Base-by-base conservation (phyloP, 2,888 invertebrate species). In the Lasiommata megera region DNA sequence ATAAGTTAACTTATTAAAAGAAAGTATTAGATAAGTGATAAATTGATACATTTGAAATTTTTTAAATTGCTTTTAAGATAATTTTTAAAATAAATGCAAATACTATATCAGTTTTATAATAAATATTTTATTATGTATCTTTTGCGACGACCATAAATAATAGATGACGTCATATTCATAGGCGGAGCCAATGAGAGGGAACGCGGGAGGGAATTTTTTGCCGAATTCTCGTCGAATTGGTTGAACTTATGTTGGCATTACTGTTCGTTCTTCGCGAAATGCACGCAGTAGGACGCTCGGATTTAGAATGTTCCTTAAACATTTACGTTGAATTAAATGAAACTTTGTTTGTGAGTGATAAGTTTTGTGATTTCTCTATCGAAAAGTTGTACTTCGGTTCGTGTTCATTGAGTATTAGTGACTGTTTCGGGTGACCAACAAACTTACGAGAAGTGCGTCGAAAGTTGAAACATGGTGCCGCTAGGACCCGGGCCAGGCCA, bases 391-490 rank as follows among this genome's bases (percentile, higher is more conserved):
- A 70, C 74, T 79, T 79, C 71, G 63, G 71, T 76, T 73, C 68
- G 79, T 68, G 65, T 80, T 76, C 72, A 70, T 80, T 83, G 81
- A 82, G 74, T 82, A 76, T 74, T 74, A 77, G 85, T 88, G 88
- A 84, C 74, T 83, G 81, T 81, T 76, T 82, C 80, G 84, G 82
- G 80, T 87, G 86, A 88, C 83, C 80, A 87, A 86, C 72, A 84
- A 81, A 81, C 70, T 74, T 74, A 73, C 80, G 66, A 76, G 73
- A 78, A 86, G 85, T 88, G 89, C 87, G 86, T 87, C 79, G 77
- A 84, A 87, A 83, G 80, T 70, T 84, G 80, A 88, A 91, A 90
- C 88, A 95, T 95, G 95, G 93, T 95, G 89, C 94, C 94, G 77
- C 91, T 94, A 80, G 94, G 94, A 76, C 92, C 93, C 70, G 93